Evolutionary conservation across 1,140 invertebrate species (phyloP), one percentile per base, ranked within the genome.

Genomic region (Drosophila albomicans): DNA sequence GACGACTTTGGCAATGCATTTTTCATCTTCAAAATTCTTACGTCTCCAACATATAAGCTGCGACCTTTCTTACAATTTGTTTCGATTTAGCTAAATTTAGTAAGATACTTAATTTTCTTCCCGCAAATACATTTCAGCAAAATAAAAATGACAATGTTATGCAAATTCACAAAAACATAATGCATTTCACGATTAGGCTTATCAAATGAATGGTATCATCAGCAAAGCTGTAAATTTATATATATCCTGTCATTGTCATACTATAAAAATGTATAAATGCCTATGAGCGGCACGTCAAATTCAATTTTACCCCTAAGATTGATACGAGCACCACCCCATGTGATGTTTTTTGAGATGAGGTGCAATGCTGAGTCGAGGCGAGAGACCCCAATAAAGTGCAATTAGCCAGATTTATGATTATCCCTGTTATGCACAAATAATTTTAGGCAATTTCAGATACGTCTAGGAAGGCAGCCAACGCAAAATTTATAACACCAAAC

Each of bases 331-430:
- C 69, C 54, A 77, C 67, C 48, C 57, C 43, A 11, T 35, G 32
- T 25, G 48, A 74, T 57, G 48, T 35, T 16, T 35, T 16, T 25
- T 45, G 16, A 43, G 56, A 58, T 58, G 56, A 25, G 35, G 43
- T 56, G 52, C 20, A 13, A 25, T 48, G 51, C 45, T 1, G 20
- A 13, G 16, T 25, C 45, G n/a, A 15, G 52, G 51, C 13, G 48
- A 80, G 38, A 71, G 85, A 88, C 84, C 80, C 84, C 80, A 88
- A 88, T 88, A 91, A 89, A 91, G 74, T 87, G 91, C 81, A 91
- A 91, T 91, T 91, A 91, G 86, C 82, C 79, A 91, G 90, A 91
- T 91, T 91, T 91, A 91, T 91, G 86, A 91, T 91, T 91, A 91
- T 91, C 91, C 90, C 82, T 91, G 91, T 91, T 91, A 91, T 88